Evolutionary conservation across 1,140 invertebrate species (phyloP), one percentile per base, ranked within the genome.

Genomic region (Brachionus rubens): DNA sequence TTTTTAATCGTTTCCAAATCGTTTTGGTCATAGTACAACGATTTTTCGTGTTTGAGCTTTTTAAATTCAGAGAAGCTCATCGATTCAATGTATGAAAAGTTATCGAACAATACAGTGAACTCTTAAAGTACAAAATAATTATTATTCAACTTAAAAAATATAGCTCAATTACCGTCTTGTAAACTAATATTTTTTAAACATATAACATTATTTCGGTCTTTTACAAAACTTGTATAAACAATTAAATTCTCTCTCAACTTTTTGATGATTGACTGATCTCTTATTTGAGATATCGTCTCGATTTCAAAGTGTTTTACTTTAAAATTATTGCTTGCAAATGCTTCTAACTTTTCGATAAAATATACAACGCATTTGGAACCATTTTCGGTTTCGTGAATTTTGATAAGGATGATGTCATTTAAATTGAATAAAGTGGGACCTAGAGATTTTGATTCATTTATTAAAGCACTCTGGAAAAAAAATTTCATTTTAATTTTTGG

Each of bases 161-260:
- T n/a, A n/a, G n/a, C n/a, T n/a, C n/a, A n/a, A n/a, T n/a, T n/a
- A n/a, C n/a, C n/a, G n/a, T 36, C 36, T 33, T 36, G 9, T 40
- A 65, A 65, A 36, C 36, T 24, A 12, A 65, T 41, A 65, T 65
- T 65, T 43, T 65, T 65, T 9, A 65, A 26, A 65, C 16, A 41
- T 3, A 65, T 24, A 21, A 65, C 36, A 7, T 16, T 21, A 6
- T 24, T 65, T 46, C 26, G 16, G n/a, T 36, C 36, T 24, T 43
- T 30, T 33, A 59, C 33, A 33, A 16, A 6, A 21, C 30, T 24
- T 26, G 41, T 9, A 26, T 43, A 65, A 21, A 65, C 2, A 24
- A 65, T 14, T 7, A 30, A 43, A 43, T 65, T 65, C 21, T 65
- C 59, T 16, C 43, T 21, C n/a, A 65, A n/a, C 12, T 65, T 41